A percentile compares a stretch with the other conserved stretches of the same genome.
Conservation (phyloP, 1,140 invertebrate genomes). For the Diachasma alloeum region DNA sequence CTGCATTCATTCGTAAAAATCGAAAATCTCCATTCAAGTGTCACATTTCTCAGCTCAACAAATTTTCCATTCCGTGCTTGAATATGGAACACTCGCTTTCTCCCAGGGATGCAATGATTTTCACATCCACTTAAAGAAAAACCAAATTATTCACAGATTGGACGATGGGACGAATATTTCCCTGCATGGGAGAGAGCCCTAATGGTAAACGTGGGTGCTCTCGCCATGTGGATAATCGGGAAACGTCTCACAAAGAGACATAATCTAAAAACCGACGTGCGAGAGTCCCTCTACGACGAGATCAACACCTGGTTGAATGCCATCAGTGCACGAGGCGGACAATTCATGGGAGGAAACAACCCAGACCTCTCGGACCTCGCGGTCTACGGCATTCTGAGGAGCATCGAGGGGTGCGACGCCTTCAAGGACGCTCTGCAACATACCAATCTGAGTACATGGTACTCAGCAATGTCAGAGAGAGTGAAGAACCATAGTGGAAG, state of each 20-base stretch:
- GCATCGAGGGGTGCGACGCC: slow-evolving; percentile 94
- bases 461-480: slow-evolving; percentile 62
- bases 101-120: too few species aligned
- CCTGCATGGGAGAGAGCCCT: slow-evolving; percentile 82
- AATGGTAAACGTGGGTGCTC: slow-evolving; percentile 93
- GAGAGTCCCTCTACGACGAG: slow-evolving; percentile 89
- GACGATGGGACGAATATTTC: slow-evolving; percentile 93
- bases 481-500: slow-evolving; percentile 65
- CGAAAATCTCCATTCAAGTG: too few species aligned
- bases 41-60: too few species aligned
- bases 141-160: slow-evolving; percentile 69
- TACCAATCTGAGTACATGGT: slow-evolving; percentile 75
- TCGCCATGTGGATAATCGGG: slow-evolving; percentile 93
- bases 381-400: slow-evolving; percentile 91
- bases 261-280: slow-evolving; percentile 86
- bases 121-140: too few species aligned
- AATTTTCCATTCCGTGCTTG: too few species aligned
- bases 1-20: too few species aligned
- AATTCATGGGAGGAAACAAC: slow-evolving; percentile 84
- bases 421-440: slow-evolving; percentile 84
- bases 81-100: too few species aligned
- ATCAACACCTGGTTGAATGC: slow-evolving; percentile 81
- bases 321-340: slow-evolving; percentile 74
- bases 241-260: slow-evolving; percentile 89
- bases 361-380: slow-evolving; percentile 94